These are phyloP conservation scores for Drosophila kepulauana DNA, from an alignment of 1,140 invertebrate species.

Conservation along the genomic window DNA sequence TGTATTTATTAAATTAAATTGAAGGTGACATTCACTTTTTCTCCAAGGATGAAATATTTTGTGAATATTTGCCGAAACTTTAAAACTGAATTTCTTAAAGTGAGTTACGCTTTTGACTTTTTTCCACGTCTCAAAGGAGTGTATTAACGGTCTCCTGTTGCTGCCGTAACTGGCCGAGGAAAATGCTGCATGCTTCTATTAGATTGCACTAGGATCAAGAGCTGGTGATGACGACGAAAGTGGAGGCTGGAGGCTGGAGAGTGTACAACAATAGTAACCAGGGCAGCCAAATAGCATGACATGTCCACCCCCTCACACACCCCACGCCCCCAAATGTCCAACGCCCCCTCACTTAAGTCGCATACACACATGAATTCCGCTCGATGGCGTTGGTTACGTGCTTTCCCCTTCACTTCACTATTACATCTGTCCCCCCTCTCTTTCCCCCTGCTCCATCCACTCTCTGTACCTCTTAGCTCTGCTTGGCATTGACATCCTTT, in stretches of 20 bases:
- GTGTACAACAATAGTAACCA: constrained; percentile 57
- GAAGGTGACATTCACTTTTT: no score
- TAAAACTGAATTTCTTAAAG: not conserved
- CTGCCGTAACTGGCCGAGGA: not conserved
- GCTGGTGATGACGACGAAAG: not conserved
- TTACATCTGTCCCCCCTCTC: not conserved
- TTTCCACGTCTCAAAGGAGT: not conserved
- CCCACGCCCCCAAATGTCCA: not conserved
- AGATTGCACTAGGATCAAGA: not conserved
- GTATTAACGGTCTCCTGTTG: constrained; percentile 19
- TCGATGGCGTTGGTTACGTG: constrained; percentile 45
- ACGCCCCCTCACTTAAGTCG: constrained; percentile 31
- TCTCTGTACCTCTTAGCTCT: not conserved
- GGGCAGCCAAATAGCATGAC: constrained; percentile 59
- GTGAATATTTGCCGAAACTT: not conserved
- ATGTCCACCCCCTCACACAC: constrained; percentile 17
- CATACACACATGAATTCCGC: constrained; percentile 54
- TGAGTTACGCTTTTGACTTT: not conserved
- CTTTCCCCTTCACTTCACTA: constrained; percentile 12
- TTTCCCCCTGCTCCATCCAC: not conserved
- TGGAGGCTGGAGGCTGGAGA: not conserved
- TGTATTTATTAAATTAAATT: no score
- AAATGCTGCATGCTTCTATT: constrained; percentile 26
- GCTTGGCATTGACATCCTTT: constrained; percentile 53
- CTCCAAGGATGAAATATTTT: no score